Evolutionary conservation across 2,888 invertebrate species (phyloP), one percentile per base, ranked within the genome.

Genomic region (Neocrepidodera transversa): DNA sequence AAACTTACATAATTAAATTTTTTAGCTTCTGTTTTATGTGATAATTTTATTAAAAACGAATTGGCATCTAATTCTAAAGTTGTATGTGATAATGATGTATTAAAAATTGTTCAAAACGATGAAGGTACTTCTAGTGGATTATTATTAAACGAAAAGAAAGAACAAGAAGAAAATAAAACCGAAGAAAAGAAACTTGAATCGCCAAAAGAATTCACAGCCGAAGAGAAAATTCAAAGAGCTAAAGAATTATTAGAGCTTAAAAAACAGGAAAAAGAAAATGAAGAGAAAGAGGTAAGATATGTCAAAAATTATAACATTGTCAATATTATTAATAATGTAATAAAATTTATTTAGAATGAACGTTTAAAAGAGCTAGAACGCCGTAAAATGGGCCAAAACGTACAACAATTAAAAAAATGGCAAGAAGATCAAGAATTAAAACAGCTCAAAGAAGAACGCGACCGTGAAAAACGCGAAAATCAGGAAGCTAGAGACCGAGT

Each of bases 381-480:
- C 1, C 84, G 94, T 3, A 84, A 86, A 64, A 78, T 86, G 17
- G 93, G 92, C 0, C 88, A 89, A 70, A 89, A 89, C 2, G 81
- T 91, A 0, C 87, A 88, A 17, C 88, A 88, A 72, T 76, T 91
- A 56, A 88, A 89, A 73, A 82, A 85, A 56, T 86, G 85, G 84
- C 91, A 92, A 70, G 72, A 90, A 6, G 92, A 94, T 2, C 84
- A 87, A 66, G 91, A 92, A 72, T 71, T 89, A 54, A 87, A 89
- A 73, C 86, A 90, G 72, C 76, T 89, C 68, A 84, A 86, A 75
- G 89, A 90, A 62, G 89, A 92, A 61, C 82, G 91, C 40, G 86
- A 87, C 69, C 88, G 86, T 56, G 93, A 93, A 69, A 91, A 89
- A 72, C 82, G 87, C 65, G 91, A 89, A 65, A 90, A 92, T 68